phyloP scores from a whole-genome alignment of 2,888 invertebrate genomes.

The Dicyrtomina minuta region DNA sequence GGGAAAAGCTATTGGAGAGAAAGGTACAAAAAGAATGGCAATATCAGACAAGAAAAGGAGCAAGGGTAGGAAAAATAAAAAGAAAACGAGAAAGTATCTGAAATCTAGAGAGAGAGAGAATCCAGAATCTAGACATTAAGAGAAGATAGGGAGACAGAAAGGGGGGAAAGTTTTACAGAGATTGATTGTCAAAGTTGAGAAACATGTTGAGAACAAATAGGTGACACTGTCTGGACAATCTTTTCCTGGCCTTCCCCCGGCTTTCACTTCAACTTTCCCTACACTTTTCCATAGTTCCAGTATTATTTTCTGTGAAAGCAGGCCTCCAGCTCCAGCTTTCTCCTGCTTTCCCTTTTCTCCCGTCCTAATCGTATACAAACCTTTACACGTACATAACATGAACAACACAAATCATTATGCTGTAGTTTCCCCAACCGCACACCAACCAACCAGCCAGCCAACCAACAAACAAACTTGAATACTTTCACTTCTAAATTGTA shows the following conservation, averaged over 20 bases:
- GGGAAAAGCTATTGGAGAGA: too few species aligned
- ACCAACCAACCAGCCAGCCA: too few species aligned
- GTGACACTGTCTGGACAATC: conserved; percentile 16
- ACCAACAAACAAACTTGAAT: too few species aligned
- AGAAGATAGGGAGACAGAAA: background rate
- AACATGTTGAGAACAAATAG: conserved; percentile 22
- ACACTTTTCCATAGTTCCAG: too few species aligned
- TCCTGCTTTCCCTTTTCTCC: background rate
- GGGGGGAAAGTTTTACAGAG: conserved; percentile 16
- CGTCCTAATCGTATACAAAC: background rate
- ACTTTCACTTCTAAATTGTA: too few species aligned
- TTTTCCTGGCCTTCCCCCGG: background rate
- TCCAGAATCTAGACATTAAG: background rate
- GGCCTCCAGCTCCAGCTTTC: background rate
- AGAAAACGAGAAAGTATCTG: background rate
- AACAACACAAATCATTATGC: too few species aligned
- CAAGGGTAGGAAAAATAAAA: background rate
- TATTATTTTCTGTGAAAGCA: too few species aligned
- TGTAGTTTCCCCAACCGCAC: too few species aligned
- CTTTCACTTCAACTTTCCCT: too few species aligned
- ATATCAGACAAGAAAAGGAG: too few species aligned
- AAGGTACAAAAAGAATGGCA: too few species aligned
- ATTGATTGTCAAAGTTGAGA: conserved; percentile 30
- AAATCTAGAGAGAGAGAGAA: background rate
- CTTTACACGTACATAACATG: too few species aligned